phyloP scores from a whole-genome alignment of 2,113 vertebrate genomes.

The Scolopax mira region DNA sequence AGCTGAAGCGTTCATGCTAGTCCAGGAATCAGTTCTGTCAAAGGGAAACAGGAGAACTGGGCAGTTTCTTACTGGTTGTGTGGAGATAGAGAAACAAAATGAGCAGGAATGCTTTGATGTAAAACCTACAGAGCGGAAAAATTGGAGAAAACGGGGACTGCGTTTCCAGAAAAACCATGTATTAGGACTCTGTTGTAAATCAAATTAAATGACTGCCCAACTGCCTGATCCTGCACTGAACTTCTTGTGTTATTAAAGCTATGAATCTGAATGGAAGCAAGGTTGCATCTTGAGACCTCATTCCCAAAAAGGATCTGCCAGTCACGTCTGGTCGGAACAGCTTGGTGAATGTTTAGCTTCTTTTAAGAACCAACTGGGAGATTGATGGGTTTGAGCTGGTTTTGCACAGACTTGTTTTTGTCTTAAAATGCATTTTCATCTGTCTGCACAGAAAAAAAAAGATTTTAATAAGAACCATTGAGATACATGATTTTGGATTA shows the following conservation, averaged over 20 bases:
- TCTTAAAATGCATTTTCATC: constrained; percentile 37
- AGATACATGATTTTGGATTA: neutral
- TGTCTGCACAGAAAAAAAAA: neutral
- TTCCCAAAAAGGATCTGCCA: constrained; percentile 17
- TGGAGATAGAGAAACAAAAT: neutral
- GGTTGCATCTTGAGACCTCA: neutral
- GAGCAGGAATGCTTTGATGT: neutral
- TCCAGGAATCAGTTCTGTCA: neutral
- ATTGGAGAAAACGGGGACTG: neutral
- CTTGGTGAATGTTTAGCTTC: constrained; percentile 36
- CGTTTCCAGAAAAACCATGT: neutral
- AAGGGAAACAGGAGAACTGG: neutral
- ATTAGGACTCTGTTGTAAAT: neutral
- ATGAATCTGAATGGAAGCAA: neutral
- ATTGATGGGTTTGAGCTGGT: neutral
- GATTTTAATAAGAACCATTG: neutral
- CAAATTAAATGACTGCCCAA: neutral
- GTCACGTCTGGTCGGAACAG: constrained; percentile 8
- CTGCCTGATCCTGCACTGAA: neutral
- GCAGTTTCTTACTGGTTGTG: neutral
- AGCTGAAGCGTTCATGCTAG: neutral
- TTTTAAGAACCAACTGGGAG: constrained; percentile 22
- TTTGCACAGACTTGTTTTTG: constrained; percentile 27
- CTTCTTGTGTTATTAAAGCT: constrained; percentile 2
- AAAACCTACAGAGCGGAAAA: neutral